These are phyloP conservation scores for Anarsia innoxiella DNA, from an alignment of 2,888 invertebrate species.

Conservation along the genomic window DNA sequence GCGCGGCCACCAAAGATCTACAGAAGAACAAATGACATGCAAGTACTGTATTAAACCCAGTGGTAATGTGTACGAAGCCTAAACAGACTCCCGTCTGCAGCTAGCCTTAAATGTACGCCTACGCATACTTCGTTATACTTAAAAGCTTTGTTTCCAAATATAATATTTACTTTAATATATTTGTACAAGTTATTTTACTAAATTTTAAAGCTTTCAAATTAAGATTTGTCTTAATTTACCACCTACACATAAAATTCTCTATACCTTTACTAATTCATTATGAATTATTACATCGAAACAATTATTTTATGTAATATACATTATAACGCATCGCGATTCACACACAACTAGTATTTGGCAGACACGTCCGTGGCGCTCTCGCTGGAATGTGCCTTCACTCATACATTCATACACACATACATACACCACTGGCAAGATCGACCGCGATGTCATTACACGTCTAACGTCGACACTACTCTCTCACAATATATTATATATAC, in stretches of 20 bases:
- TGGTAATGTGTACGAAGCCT: slow-evolving; percentile 1
- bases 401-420: no score
- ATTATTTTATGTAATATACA: slow-evolving; percentile 36
- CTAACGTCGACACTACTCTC: slow-evolving; percentile 6
- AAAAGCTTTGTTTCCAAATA: slow-evolving; percentile 30
- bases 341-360: slow-evolving; percentile 34
- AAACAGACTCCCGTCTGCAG: slow-evolving; percentile 6
- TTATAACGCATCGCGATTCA: slow-evolving; percentile 29
- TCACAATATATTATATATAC: slow-evolving; percentile 10
- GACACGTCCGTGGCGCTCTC: no score
- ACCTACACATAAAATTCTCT: slow-evolving; percentile 36
- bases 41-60: background rate
- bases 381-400: no score
- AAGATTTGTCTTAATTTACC: slow-evolving; percentile 56
- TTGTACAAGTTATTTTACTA: slow-evolving; percentile 58
- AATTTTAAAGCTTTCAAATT: slow-evolving; percentile 67
- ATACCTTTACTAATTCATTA: slow-evolving; percentile 37
- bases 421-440: slow-evolving; percentile 5
- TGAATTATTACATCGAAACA: slow-evolving; percentile 35
- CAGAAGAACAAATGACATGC: no score
- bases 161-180: slow-evolving; percentile 34
- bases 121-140: slow-evolving; percentile 19
- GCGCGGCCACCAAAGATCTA: no score
- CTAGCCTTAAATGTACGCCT: slow-evolving; percentile 9
- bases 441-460: slow-evolving; percentile 11